Evolutionary conservation across 1,140 invertebrate genomes (phyloP), one percentile per base, ranked within the genome.

Genomic region (Musca vetustissima): DNA sequence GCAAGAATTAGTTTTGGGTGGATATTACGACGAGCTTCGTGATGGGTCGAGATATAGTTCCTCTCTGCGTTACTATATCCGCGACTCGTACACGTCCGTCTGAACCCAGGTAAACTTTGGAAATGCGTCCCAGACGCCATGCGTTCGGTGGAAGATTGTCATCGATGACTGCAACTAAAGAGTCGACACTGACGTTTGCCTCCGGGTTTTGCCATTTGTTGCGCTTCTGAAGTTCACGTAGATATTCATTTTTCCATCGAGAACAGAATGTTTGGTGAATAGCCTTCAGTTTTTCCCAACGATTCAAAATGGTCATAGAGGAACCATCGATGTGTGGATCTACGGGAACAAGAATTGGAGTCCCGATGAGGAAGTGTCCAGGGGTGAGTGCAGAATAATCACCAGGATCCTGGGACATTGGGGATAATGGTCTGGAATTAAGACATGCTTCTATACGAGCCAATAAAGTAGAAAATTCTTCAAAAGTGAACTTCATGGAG

Each of bases 381-480:
- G 49, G 49, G 3, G 49, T 52, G 8, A 52, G n/a, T 0, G 49
- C 17, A n/a, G n/a, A n/a, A 9, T 17, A 4, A 17, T 52, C n/a
- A 0, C 1, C 64, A 43, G 22, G 70, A 69, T 77, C 14, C 28
- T 28, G 28, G 8, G 28, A 28, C 3, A 28, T 28, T 4, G 68
- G 59, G 15, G 59, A 24, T 14, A 74, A 15, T 9, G 70, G 73
- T 1, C 74, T 22, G 2, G 70, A 74, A 52, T 74, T 79, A 9
- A 77, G 28, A 8, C 3, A 28, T 3, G 28, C 28, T 8, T 28
- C 28, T 28, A 78, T 69, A 4, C 55, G 49, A 21, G 50, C 11
- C 15, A 69, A 19, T 9, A 65, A 11, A 1, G 49, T 69, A 1
- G 8, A 28, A n/a, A 65, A 43, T 28, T 69, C 71, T 22, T 71